Base-by-base conservation (phyloP, 2,113 vertebrate genomes). In the Heterochromis multidens region DNA sequence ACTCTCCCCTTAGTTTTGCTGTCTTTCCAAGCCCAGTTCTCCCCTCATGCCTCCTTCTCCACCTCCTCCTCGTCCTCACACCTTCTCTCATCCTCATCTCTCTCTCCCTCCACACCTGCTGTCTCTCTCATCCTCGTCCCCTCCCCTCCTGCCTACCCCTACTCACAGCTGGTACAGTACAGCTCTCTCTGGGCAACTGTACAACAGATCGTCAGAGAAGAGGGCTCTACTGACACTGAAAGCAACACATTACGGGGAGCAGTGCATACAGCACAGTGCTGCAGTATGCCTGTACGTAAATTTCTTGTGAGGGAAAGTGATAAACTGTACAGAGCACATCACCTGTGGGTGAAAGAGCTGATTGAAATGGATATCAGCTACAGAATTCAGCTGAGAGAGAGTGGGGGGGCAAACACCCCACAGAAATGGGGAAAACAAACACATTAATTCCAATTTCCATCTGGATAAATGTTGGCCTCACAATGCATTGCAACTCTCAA, bases 151-250 rank as follows among this genome's bases (percentile, higher is more conserved):
- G 19, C 52, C 83, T 60, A 63, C 87, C 82, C 86, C 88, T 70
- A 61, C 87, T 82, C 89, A 90, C 93, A 94, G 92, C 93, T 94
- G 92, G 91, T 94, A 95, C 93, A 95, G 91, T 92, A 92, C 81
- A 88, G 90, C 83, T 91, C 90, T 93, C 89, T 90, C 82, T 81
- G 93, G 93, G 93, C 87, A 83, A 93, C 93, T 95, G 90, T 93
- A 94, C 85, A 83, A 85, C 77, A 89, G 87, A 91, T 89, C 82
- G 60, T 83, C 86, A 84, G 84, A 67, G 54, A 83, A 62, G 67
- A 77, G 77, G 82, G 91, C 87, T 88, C 77, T 88, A 88, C 90
- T 89, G 90, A 93, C 93, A 93, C 89, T 77, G 87, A 93, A 94
- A 91, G 92, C 92, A 93, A 87, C 88, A 92, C 93, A 94, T 89